Evolutionary conservation across 2,113 vertebrate genomes (phyloP).

Genomic region (Neomonachus schauinslandi): DNA sequence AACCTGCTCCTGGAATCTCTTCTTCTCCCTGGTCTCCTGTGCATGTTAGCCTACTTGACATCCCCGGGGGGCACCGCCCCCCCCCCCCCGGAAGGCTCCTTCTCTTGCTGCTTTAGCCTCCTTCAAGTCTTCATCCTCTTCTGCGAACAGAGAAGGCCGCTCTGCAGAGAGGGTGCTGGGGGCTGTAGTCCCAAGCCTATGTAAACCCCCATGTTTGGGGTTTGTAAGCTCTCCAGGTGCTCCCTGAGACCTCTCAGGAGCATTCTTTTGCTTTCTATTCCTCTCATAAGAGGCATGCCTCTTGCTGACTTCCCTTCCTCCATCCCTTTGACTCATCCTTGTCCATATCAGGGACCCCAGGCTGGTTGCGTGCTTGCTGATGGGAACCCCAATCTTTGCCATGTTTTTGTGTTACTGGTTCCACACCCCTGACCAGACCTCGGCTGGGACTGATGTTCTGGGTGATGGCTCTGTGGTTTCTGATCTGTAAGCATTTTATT

Average conservation of each 20-base stretch:
- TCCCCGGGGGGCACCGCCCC: fast-evolving
- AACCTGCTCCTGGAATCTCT: not conserved
- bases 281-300: not conserved
- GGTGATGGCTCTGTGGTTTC: not conserved
- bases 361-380: not conserved
- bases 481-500: not conserved
- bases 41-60: not conserved
- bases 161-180: not conserved
- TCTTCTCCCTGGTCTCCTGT: too few species aligned
- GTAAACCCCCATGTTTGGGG: fast-evolving
- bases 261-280: not conserved
- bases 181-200: not conserved
- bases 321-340: not conserved
- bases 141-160: not conserved
- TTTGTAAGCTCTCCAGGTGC: not conserved
- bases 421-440: not conserved
- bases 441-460: not conserved
- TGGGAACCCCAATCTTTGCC: not conserved
- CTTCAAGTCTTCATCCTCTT: not conserved
- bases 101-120: not conserved
- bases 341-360: not conserved
- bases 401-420: not conserved
- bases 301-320: not conserved
- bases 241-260: not conserved
- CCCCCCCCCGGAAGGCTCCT: too few species aligned